Percentiles rank a stretch among this genome's conserved stretches.
phyloP scores from a whole-genome alignment of 2,888 invertebrate species.

The Apamea epomidion region DNA sequence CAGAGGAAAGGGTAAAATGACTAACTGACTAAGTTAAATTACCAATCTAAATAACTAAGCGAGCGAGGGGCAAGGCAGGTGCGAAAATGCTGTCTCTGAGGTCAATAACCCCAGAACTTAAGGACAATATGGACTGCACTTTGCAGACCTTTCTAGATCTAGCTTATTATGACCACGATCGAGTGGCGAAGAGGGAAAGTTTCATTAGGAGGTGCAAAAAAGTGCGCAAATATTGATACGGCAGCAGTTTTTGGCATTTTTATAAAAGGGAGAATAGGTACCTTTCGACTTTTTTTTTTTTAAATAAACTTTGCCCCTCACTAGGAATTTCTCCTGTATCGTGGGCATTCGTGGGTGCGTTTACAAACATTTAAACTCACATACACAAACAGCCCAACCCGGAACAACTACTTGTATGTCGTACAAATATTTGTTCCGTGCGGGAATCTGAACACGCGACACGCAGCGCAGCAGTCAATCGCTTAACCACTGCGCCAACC shows the following conservation, averaged over 20 bases:
- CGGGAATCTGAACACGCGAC: too few relatives aligned
- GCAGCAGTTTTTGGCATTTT: not conserved
- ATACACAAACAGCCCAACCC: too few relatives aligned
- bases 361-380: too few relatives aligned
- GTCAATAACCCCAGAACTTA: conserved; percentile 27
- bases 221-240: conserved; percentile 19
- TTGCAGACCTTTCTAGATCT: conserved; percentile 8
- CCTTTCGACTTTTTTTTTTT: not conserved
- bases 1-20: conserved; percentile 6
- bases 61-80: conserved; percentile 31
- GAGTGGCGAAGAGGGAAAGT: conserved; percentile 16
- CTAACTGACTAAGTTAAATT: conserved; percentile 21
- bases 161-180: not conserved
- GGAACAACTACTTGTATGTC: too few relatives aligned
- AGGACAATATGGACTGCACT: conserved; percentile 37
- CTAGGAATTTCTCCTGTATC: too few relatives aligned
- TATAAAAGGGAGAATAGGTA: conserved; percentile 1
- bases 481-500: too few relatives aligned
- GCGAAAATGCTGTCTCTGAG: conserved; percentile 26
- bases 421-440: too few relatives aligned
- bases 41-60: conserved; percentile 38
- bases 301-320: too few relatives aligned
- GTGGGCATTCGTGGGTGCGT: too few relatives aligned
- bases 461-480: too few relatives aligned
- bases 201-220: not conserved